Evolutionary conservation across 2,113 vertebrate species (phyloP).

Genomic region (Tamias sibiricus): DNA sequence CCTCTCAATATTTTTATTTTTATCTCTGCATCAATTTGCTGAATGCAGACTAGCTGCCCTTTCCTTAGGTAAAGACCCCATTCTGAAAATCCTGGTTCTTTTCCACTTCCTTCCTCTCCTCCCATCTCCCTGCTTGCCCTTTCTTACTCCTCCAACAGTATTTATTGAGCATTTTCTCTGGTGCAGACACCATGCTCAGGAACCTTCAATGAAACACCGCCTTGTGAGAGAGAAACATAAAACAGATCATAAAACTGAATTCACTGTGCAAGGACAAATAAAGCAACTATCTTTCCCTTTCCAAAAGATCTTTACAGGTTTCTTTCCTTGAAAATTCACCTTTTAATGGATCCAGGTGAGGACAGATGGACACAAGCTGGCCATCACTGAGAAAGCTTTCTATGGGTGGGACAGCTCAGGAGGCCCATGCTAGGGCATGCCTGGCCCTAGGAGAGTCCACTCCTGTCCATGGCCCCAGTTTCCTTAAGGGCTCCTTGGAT

Average conservation of each 20-base stretch:
- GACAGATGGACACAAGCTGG: neutral
- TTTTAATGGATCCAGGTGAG: neutral
- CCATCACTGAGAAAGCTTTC: neutral
- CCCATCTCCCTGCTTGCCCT: fast-evolving
- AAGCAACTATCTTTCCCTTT: neutral
- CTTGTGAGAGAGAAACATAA: neutral
- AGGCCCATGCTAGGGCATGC: neutral
- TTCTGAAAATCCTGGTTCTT: neutral
- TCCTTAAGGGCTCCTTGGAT: neutral
- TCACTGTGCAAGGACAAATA: neutral
- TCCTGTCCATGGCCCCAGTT: neutral
- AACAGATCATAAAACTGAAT: neutral
- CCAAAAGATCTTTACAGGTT: neutral
- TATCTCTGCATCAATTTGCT: neutral
- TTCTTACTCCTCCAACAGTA: neutral
- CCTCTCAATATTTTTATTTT: neutral
- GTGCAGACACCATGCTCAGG: neutral
- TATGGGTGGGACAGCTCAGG: neutral
- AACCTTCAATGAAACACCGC: neutral
- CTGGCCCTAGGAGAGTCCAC: neutral
- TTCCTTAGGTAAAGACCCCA: neutral
- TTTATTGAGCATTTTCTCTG: neutral
- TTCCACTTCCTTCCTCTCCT: neutral
- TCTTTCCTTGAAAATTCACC: neutral
- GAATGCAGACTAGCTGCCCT: neutral